These are phyloP conservation scores for Drosophila lacteicornis DNA, from an alignment of 1,140 invertebrate species.

Conservation along the genomic window DNA sequence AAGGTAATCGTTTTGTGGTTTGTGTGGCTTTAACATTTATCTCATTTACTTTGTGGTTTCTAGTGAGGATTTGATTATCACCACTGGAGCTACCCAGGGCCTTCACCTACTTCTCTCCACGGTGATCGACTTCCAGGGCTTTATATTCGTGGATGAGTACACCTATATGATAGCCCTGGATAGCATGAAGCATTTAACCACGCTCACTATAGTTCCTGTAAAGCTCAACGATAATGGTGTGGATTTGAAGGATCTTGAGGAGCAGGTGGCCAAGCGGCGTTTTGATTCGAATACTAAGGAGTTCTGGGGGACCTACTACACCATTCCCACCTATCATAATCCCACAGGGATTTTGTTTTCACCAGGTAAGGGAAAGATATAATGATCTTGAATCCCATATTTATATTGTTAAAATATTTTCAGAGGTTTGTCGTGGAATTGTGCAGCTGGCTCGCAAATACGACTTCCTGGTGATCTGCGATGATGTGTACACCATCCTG, in stretches of 20 bases:
- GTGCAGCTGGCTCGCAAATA: constrained; percentile 86
- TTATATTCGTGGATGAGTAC: constrained; percentile 89
- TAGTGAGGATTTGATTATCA: constrained; percentile 88
- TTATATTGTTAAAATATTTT: not conserved
- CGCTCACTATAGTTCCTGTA: constrained; percentile 87
- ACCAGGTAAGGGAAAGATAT: constrained; percentile 83
- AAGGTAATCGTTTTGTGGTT: constrained; percentile 57
- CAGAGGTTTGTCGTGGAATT: constrained; percentile 85
- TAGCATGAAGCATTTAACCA: constrained; percentile 86
- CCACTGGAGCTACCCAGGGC: constrained; percentile 88
- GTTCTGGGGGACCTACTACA: constrained; percentile 88
- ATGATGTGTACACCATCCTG: constrained; percentile 90
- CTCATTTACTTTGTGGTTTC: constrained; percentile 22
- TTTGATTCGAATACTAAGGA: constrained; percentile 85
- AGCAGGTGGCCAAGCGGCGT: constrained; percentile 63
- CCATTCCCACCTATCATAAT: constrained; percentile 89
- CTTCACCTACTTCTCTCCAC: constrained; percentile 87
- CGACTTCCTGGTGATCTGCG: constrained; percentile 87
- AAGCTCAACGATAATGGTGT: constrained; percentile 86
- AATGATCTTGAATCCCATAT: not conserved
- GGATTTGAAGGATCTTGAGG: constrained; percentile 85
- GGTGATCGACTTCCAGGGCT: constrained; percentile 86
- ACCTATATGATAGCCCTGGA: constrained; percentile 89
- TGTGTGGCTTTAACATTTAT: not conserved
- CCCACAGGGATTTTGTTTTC: constrained; percentile 87